phyloP scores from a whole-genome alignment of 2,888 invertebrate species.

The Resseliella maxima region DNA sequence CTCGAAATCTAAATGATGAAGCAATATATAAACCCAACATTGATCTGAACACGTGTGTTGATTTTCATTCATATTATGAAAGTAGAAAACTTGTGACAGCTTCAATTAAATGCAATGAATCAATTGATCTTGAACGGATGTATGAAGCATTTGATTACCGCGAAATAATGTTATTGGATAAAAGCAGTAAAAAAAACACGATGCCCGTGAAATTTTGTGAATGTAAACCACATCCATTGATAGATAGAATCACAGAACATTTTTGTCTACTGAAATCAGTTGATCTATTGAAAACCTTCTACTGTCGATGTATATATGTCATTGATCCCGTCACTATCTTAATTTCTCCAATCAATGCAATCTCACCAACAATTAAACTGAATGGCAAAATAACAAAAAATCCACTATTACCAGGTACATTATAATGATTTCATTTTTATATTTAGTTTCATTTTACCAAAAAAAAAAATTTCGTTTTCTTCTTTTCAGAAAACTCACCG shows the following conservation, averaged over 20 bases:
- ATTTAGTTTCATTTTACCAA: neutral
- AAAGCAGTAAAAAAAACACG: neutral
- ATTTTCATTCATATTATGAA: neutral
- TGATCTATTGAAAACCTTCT: neutral
- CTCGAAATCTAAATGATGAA: neutral
- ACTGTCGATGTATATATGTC: neutral
- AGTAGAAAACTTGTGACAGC: neutral
- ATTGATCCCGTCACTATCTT: conserved; percentile 22
- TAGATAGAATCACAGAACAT: neutral
- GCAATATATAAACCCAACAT: neutral
- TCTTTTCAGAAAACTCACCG: conserved; percentile 1
- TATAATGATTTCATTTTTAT: neutral
- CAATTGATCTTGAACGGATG: neutral
- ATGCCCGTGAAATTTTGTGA: neutral
- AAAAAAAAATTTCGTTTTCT: neutral
- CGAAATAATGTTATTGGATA: neutral
- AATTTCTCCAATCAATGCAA: neutral
- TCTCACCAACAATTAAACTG: neutral
- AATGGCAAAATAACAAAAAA: neutral
- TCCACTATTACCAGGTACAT: neutral
- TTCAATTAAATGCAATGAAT: neutral
- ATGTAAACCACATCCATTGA: neutral
- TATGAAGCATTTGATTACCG: neutral
- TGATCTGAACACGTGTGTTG: neutral
- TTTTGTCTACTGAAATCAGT: neutral